phyloP scores from a whole-genome alignment of 2,888 invertebrate species.

The Scaptomyza cyrtandrae region DNA sequence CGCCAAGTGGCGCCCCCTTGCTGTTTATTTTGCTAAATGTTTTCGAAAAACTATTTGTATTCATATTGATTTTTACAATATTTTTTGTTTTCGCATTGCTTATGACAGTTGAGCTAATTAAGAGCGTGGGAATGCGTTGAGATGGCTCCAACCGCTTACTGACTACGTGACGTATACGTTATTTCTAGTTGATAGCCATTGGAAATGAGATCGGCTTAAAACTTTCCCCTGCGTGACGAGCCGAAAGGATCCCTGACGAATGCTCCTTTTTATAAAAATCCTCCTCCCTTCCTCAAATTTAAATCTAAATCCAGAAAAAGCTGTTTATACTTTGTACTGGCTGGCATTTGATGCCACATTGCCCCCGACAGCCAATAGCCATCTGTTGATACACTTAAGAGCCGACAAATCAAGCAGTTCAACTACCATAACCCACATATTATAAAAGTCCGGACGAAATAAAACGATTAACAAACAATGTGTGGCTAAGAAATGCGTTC shows the following conservation, averaged over 20 bases:
- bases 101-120: conserved; percentile 57
- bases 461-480: conserved; percentile 67
- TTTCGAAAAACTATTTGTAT: conserved; percentile 51
- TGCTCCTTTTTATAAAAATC: too few species aligned
- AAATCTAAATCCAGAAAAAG: too few species aligned
- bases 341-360: not conserved
- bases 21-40: conserved; percentile 79
- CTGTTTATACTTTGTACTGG: not conserved
- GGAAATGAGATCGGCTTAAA: not conserved
- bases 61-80: conserved; percentile 51
- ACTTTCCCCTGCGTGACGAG: too few species aligned
- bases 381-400: conserved; percentile 29
- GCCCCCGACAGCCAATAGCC: not conserved
- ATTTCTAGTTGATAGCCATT: conserved; percentile 6
- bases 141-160: not conserved
- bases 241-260: too few species aligned
- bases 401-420: conserved; percentile 46
- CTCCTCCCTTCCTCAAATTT: too few species aligned
- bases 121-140: conserved; percentile 66
- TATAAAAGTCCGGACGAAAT: conserved; percentile 37
- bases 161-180: conserved; percentile 40
- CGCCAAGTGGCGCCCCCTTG: conserved; percentile 45
- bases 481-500: conserved; percentile 20
- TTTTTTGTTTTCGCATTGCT: conserved; percentile 36
- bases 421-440: conserved; percentile 34